These are phyloP conservation scores for Manis javanica DNA, from an alignment of 2,797 vertebrate species.

Conservation along the genomic window DNA sequence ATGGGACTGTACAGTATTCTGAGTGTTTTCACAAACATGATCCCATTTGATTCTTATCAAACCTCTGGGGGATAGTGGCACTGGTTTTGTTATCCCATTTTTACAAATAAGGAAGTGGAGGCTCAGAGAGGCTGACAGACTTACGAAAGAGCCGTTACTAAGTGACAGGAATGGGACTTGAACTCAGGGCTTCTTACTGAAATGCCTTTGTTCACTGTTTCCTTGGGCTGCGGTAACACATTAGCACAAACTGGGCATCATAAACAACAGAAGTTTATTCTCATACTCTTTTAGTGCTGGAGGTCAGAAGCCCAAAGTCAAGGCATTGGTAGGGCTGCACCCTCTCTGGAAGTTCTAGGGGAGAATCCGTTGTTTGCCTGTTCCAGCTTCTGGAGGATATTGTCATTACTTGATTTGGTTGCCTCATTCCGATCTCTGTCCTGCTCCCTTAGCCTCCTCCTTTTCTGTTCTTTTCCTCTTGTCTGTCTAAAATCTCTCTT, in stretches of 20 bases:
- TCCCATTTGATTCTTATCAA: slow-evolving; percentile 11
- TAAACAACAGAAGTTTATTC: background rate
- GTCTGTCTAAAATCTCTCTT: background rate
- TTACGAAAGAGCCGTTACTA: background rate
- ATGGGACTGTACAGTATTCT: background rate
- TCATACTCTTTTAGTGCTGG: background rate
- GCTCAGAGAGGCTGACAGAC: background rate
- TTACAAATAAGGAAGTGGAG: background rate
- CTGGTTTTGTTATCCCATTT: background rate
- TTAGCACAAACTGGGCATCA: background rate
- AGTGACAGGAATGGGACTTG: background rate
- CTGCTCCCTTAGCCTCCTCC: background rate
- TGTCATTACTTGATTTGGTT: background rate
- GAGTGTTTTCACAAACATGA: background rate
- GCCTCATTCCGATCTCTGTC: background rate
- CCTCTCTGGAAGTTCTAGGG: background rate
- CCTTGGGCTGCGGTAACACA: background rate
- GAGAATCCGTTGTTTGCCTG: background rate
- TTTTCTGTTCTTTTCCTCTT: background rate
- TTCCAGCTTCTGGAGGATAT: background rate
- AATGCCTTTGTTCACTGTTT: background rate
- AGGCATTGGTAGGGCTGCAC: background rate
- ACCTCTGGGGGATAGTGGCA: background rate
- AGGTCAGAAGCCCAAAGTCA: background rate
- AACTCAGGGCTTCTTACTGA: background rate